Conservation (phyloP, 2,797 vertebrate species). For the Cryptoblepharus egeriae region DNA sequence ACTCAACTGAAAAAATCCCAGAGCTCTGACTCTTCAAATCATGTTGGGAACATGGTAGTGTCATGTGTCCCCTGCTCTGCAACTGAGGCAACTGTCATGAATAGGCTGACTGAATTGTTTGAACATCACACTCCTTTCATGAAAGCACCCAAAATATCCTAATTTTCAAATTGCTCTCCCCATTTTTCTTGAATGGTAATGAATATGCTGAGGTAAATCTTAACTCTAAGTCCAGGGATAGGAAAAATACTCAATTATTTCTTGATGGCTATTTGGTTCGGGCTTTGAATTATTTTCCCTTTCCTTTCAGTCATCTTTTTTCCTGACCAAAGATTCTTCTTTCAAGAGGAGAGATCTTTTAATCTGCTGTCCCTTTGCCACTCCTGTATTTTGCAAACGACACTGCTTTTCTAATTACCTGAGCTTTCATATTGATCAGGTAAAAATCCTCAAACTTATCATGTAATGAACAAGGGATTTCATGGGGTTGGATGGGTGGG, state of each 20-base stretch:
- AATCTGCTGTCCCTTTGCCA: slow-evolving; percentile 39
- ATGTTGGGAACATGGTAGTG: too few relatives aligned
- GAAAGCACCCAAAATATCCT: not conserved
- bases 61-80: too few relatives aligned
- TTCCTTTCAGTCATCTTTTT: slow-evolving; percentile 20
- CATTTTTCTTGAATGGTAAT: not conserved
- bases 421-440: slow-evolving; percentile 54
- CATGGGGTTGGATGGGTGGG: slow-evolving; percentile 12
- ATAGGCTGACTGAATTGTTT: too few relatives aligned
- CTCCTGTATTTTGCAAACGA: slow-evolving; percentile 61
- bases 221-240: rapidly evolving
- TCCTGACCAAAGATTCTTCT: slow-evolving; percentile 38
- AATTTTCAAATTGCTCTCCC: not conserved
- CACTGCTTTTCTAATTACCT: slow-evolving; percentile 65
- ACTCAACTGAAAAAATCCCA: not conserved
- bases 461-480: slow-evolving; percentile 68
- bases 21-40: too few relatives aligned
- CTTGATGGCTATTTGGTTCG: not conserved
- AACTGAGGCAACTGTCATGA: too few relatives aligned
- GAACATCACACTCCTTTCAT: not conserved
- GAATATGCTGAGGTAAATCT: not conserved
- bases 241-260: not conserved
- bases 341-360: slow-evolving; percentile 19
- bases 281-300: not conserved
- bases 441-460: slow-evolving; percentile 59